A percentile compares a stretch with the other conserved stretches of the same genome.
Evolutionary conservation across 1,140 invertebrate genomes (phyloP).

Genomic region (Cotesia vestalis): DNA sequence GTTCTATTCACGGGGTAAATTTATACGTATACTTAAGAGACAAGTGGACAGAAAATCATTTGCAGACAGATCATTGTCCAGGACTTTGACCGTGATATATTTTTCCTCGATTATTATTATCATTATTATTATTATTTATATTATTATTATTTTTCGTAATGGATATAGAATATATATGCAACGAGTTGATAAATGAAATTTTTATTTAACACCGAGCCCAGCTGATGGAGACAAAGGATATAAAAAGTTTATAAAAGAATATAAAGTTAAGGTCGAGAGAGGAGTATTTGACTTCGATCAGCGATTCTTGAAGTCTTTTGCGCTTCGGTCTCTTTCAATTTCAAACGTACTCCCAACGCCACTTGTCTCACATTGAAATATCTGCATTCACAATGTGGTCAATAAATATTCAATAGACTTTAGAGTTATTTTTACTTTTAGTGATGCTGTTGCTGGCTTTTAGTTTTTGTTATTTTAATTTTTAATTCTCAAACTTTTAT

Average conservation of each 20-base stretch:
- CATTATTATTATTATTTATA: background rate
- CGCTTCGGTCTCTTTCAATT: background rate
- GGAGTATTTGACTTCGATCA: conserved; percentile 24
- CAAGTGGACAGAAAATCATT: conserved; percentile 10
- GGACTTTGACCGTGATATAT: background rate
- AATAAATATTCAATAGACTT: conserved; percentile 30
- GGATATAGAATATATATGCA: no score
- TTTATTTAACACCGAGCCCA: no score
- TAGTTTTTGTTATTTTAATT: background rate
- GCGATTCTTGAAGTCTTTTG: conserved; percentile 27
- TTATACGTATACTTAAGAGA: background rate
- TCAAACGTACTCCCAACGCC: background rate
- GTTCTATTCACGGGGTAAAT: conserved; percentile 7
- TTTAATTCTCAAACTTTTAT: background rate
- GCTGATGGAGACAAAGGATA: background rate
- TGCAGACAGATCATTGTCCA: conserved; percentile 2
- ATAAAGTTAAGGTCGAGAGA: conserved; percentile 17
- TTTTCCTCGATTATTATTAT: background rate
- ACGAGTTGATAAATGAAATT: no score
- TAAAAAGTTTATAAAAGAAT: background rate
- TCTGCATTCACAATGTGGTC: conserved; percentile 19
- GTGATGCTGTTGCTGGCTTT: background rate
- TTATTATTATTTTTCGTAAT: background rate
- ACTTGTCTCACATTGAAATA: conserved; percentile 25
- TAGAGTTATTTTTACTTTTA: background rate